phyloP scores from a whole-genome alignment of 1,140 invertebrate species.

The Cephus cinctus region DNA sequence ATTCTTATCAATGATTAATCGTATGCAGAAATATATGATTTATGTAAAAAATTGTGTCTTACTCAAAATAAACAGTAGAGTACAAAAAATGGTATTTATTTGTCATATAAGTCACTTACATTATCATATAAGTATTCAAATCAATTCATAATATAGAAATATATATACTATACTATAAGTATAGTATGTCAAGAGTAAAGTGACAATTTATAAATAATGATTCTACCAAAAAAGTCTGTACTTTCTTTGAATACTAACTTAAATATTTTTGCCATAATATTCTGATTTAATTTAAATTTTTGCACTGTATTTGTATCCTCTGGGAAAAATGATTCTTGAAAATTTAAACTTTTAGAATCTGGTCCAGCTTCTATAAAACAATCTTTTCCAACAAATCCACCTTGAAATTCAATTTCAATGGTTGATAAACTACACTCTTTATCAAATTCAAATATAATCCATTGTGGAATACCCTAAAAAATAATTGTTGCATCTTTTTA shows the following conservation, averaged over 20 bases:
- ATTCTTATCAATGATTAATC: no score
- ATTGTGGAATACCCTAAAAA: constrained; percentile 62
- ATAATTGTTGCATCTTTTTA: constrained; percentile 10
- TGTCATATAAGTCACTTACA: no score
- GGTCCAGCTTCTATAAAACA: constrained; percentile 52
- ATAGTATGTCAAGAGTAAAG: constrained; percentile 26
- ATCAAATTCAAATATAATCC: constrained; percentile 58
- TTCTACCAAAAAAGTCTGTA: constrained; percentile 59
- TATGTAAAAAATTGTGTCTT: no score
- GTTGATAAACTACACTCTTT: constrained; percentile 36
- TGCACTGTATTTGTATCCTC: constrained; percentile 63
- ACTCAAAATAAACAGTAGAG: no score
- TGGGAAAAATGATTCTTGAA: constrained; percentile 57
- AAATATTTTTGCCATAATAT: constrained; percentile 36
- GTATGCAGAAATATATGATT: no score
- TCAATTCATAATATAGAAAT: no score
- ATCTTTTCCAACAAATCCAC: constrained; percentile 64
- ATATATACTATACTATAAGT: no score
- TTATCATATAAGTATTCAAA: no score
- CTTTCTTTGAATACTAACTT: constrained; percentile 53
- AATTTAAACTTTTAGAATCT: constrained; percentile 29
- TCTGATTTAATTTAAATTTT: constrained; percentile 43
- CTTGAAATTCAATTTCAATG: constrained; percentile 65
- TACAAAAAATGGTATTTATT: no score
- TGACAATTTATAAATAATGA: constrained; percentile 55